Evolutionary conservation across 2,888 invertebrate genomes (phyloP), one percentile per base, ranked within the genome.

Genomic region (Stenoptilia bipunctidactyla): DNA sequence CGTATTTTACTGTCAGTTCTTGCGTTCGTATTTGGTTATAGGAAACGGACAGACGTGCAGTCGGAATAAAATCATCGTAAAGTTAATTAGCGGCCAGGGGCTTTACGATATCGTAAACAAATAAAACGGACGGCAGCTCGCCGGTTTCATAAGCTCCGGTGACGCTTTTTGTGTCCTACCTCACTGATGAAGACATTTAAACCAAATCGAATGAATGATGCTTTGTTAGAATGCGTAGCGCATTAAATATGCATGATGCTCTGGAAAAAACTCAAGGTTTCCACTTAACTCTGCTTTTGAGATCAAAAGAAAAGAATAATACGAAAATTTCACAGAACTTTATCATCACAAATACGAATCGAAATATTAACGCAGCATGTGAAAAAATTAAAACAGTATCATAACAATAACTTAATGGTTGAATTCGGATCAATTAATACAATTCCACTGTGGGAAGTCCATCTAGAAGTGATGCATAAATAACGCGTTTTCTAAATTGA

Each of bases 81-180:
- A 79, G 63, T 69, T 76, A 75, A 80, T 79, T 76, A 80, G 73
- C 66, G 66, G 79, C 71, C 64, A 62, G 69, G 69, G 58, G 56
- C 64, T 79, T 75, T 80, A 80, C 59, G 62, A 60, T 45, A 56
- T 54, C 45, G 58, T 77, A 80, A 77, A 77, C 71, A 67, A 71
- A 79, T 74, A 74, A 77, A 76, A 64, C 60, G 55, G 57, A 53
- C 48, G 54, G 55, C 52, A 48, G 49, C 43, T 42, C 49, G 47
- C 46, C 44, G 53, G 60, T 66, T 68, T 66, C 65, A 62, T 61
- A 58, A 54, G 51, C 51, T 58, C 56, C 46, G 51, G 52, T 53
- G 52, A 48, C 53, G 20, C 52, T 74, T 77, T 77, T 75, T 76
- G 66, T 68, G 49, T 61, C 48, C 52, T 45, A 41, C 50, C 27